Evolutionary conservation across 2,797 vertebrate genomes (phyloP).

Genomic region (Lagocephalus sceleratus): DNA sequence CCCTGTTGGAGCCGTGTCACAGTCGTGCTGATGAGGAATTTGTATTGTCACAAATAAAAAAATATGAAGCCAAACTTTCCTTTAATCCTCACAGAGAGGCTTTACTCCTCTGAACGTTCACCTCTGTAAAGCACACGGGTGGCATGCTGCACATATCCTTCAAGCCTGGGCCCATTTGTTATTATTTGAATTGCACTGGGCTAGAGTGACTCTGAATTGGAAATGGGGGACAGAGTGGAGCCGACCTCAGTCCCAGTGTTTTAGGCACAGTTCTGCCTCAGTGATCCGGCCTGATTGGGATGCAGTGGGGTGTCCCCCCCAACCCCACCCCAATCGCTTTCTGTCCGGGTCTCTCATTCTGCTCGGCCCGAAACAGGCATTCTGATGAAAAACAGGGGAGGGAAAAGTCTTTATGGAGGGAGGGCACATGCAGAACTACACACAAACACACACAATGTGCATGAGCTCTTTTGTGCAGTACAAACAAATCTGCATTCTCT

Average conservation of each 20-base stretch:
- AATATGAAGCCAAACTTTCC: background rate
- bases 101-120: slow-evolving; percentile 21
- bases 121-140: slow-evolving; percentile 45
- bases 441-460: slow-evolving; percentile 2
- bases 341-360: slow-evolving; percentile 52
- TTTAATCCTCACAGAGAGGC: background rate
- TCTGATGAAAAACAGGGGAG: slow-evolving; percentile 67
- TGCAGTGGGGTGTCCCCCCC: slow-evolving; percentile 61
- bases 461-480: slow-evolving; percentile 11
- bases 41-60: slow-evolving; percentile 26
- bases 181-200: slow-evolving; percentile 74
- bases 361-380: slow-evolving; percentile 70
- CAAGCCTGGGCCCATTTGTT: slow-evolving; percentile 58
- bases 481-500: slow-evolving; percentile 13
- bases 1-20: slow-evolving; percentile 16
- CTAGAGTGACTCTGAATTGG: slow-evolving; percentile 66
- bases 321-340: slow-evolving; percentile 46
- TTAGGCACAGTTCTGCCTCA: slow-evolving; percentile 77
- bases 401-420: slow-evolving; percentile 64
- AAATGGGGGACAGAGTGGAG: slow-evolving; percentile 57
- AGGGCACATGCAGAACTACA: slow-evolving; percentile 32
- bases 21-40: slow-evolving; percentile 32
- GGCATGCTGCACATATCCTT: slow-evolving; percentile 48
- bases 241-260: slow-evolving; percentile 65
- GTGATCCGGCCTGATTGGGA: slow-evolving; percentile 76